A percentile compares a stretch with the other conserved stretches of the same genome.
Evolutionary conservation across 92 coral and sea anemone species (phyloP).

Genomic region (Galaxea fascicularis): DNA sequence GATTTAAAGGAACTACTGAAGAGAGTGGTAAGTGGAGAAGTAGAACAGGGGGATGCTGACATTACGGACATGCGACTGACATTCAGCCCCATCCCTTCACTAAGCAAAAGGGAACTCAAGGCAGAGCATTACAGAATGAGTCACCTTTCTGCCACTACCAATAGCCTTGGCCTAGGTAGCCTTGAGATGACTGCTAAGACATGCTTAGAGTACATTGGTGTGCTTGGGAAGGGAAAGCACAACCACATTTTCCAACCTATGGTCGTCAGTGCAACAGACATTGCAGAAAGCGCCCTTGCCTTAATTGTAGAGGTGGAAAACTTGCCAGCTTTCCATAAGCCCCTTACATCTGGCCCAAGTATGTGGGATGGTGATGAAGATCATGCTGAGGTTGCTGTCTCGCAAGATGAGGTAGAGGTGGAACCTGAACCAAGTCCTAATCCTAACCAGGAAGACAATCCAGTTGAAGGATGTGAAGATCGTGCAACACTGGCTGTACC

Average conservation of each 20-base stretch:
- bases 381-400: not conserved
- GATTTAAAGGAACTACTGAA: not conserved
- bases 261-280: not conserved
- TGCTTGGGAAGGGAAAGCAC: not conserved
- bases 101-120: not conserved
- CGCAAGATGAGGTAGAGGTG: not conserved
- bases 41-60: not conserved
- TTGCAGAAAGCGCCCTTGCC: slow-evolving; percentile 4
- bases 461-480: not conserved
- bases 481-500: not conserved
- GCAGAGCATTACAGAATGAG: not conserved
- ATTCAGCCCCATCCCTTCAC: not conserved
- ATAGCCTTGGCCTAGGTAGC: not conserved
- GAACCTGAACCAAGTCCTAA: not conserved
- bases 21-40: not conserved
- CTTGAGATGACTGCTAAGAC: not conserved
- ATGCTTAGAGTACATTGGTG: not conserved
- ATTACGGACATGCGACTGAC: not conserved
- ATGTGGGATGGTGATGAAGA: not conserved
- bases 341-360: not conserved
- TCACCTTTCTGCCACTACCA: not conserved
- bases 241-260: not conserved
- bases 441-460: not conserved
- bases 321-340: not conserved
- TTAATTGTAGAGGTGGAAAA: not conserved